These are phyloP conservation scores for Bradypus variegatus DNA, from an alignment of 2,797 vertebrate species.

Conservation along the genomic window DNA sequence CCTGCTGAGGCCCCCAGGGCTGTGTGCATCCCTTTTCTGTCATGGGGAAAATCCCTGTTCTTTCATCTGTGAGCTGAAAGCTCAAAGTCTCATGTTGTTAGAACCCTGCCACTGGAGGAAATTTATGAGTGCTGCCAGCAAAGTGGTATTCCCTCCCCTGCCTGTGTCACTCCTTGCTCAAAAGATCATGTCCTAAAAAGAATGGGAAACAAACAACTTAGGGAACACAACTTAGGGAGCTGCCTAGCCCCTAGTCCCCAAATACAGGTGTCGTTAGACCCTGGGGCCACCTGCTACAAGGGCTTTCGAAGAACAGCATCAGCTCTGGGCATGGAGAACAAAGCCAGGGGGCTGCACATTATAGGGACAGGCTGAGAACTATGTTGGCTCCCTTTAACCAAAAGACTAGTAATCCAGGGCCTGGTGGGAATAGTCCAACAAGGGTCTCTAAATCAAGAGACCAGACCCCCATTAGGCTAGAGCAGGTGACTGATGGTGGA, in stretches of 20 bases:
- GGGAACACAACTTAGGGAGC: neutral
- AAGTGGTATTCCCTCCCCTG: neutral
- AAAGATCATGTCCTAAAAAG: conserved; percentile 6
- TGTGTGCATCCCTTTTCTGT: neutral
- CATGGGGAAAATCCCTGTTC: conserved; percentile 40
- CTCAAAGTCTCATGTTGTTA: conserved; percentile 55
- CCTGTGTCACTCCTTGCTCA: conserved; percentile 9
- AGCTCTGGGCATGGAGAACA: neutral
- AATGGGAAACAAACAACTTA: neutral
- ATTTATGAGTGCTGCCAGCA: conserved; percentile 27
- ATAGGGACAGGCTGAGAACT: neutral
- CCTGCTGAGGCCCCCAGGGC: neutral
- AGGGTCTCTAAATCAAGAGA: neutral
- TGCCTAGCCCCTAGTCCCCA: neutral
- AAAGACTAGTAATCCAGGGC: neutral
- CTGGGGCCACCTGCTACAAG: neutral
- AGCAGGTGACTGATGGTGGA: neutral
- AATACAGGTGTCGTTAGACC: neutral
- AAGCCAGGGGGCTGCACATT: neutral
- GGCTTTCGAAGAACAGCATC: neutral
- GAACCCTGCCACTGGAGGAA: conserved; percentile 34
- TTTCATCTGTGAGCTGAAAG: conserved; percentile 46
- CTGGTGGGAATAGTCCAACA: neutral
- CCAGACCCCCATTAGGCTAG: neutral
- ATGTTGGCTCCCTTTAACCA: neutral